Evolutionary conservation across 2,797 vertebrate genomes (phyloP), one percentile per base, ranked within the genome.

Genomic region (Phylloscopus collybita): DNA sequence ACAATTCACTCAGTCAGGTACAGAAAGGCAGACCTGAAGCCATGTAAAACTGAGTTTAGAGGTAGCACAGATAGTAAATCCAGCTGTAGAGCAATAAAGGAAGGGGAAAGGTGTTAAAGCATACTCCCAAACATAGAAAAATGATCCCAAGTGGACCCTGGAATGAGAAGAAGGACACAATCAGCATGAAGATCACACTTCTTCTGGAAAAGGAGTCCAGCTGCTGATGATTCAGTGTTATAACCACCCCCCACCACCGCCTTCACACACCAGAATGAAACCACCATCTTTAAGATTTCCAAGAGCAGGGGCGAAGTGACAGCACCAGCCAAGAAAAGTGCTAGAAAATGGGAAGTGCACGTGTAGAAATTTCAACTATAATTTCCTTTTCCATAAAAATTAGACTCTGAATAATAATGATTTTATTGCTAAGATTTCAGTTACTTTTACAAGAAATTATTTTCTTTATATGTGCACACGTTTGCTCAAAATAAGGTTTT

Each of bases 181-280:
- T 61, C 13, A 86, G 4, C 5, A 36, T 14, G 6, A 86, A 16
- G 17, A 60, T 6, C 13, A 23, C 9, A 38, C 75, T 82, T 40
- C 9, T 72, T 22, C n/a, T 13, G 20, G 34, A 38, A 70, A 65
- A 91, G 6, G 8, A 20, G 8, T 73, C 7, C 9, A 9, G 25
- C 4, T 92, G 23, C 3, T 40, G 19, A 36, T 3, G 4, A 45
- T 8, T 56, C 9, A 2, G 34, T 47, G 11, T 34, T 72, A 50
- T 18, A 67, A 36, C 1, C 3, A n/a, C 1, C 2, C 1, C 1
- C 11, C 15, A 6, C 1, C 3, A 2, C 11, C 7, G 3, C 13
- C 14, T 13, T 5, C 8, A 0, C 6, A 15, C 5, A 44, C 13
- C 17, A 65, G 9, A 42, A 72, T 3, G 10, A 92, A 87, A 71